Conservation (phyloP, 2,797 vertebrate species). For the Scolopax rusticola region DNA sequence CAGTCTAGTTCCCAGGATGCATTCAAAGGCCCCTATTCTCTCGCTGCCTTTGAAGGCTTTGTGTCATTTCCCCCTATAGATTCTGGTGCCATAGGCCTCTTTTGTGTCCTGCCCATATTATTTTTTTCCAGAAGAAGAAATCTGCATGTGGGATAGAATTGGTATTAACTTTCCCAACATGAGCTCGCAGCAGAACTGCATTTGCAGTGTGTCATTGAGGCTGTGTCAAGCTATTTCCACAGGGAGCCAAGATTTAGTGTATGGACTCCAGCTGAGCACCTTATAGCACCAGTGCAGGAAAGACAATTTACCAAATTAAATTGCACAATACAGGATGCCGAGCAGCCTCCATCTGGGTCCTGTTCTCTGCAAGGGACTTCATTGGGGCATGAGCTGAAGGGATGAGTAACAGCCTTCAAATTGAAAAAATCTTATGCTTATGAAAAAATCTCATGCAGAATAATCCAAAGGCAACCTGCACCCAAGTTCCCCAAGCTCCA, state of each 20-base stretch:
- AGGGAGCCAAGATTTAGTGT: neutral
- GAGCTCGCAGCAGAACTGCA: neutral
- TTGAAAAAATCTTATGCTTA: neutral
- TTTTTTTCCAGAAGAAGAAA: neutral
- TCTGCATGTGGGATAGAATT: conserved; percentile 35
- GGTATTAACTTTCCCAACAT: neutral
- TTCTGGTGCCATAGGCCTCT: neutral
- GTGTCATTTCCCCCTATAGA: neutral
- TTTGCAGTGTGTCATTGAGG: neutral
- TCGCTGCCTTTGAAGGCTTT: conserved; percentile 11
- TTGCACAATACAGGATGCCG: conserved; percentile 25
- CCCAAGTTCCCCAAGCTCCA: neutral
- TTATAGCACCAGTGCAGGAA: neutral
- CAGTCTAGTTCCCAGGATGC: neutral
- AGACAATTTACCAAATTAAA: conserved; percentile 68
- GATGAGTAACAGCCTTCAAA: conserved; percentile 45
- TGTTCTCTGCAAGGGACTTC: conserved; percentile 44
- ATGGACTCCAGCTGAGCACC: conserved; percentile 4
- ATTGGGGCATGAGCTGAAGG: conserved; percentile 20
- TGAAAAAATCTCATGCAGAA: neutral
- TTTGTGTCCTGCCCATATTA: neutral
- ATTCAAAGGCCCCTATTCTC: neutral
- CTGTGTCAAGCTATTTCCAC: neutral
- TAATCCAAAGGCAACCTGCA: conserved; percentile 32
- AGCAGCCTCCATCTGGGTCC: conserved; percentile 43